Evolutionary conservation across 2,888 invertebrate species (phyloP), one percentile per base, ranked within the genome.

Genomic region (Apamea monoglypha): DNA sequence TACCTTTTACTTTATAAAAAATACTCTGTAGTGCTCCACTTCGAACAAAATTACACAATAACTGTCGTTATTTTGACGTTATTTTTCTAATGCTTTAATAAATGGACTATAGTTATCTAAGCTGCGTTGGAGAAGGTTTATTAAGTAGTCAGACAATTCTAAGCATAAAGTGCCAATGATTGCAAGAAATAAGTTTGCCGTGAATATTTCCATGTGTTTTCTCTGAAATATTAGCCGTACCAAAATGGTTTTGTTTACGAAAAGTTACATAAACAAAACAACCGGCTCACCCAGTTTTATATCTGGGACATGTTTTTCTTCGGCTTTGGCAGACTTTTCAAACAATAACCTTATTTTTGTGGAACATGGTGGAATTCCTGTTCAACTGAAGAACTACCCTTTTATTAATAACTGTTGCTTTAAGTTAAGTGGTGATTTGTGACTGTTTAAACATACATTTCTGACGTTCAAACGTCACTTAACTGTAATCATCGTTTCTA

Each of bases 241-340:
- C 76, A 68, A 56, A 84, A 88, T 88, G 78, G 80, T 83, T 85
- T 80, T 88, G 88, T 88, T 88, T 86, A 88, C 74, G 25, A 64
- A 66, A 76, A 77, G 14, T 36, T 40, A 66, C 40, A 61, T 14
- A 70, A 77, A 81, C 47, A 82, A 86, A 82, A 74, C n/a, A 67
- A 74, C n/a, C 5, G 44, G 7, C 36, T 72, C 63, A 67, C 53
- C 67, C 25, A 53, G 18, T 73, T 81, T 74, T 73, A 56, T 81
- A 70, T 78, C 53, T 69, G 25, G 47, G 53, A 76, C 71, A 81
- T 77, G 83, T 78, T 81, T 81, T 83, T 80, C 44, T 77, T 74
- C 21, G 53, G 12, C 10, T 59, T 56, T 5, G 5, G 12, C 32
- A 70, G 56, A 50, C 36, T 73, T 82, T 74, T 74, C 10, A 1